These are phyloP conservation scores for Anthophora plumipes DNA, from an alignment of 2,888 invertebrate species.

Conservation along the genomic window DNA sequence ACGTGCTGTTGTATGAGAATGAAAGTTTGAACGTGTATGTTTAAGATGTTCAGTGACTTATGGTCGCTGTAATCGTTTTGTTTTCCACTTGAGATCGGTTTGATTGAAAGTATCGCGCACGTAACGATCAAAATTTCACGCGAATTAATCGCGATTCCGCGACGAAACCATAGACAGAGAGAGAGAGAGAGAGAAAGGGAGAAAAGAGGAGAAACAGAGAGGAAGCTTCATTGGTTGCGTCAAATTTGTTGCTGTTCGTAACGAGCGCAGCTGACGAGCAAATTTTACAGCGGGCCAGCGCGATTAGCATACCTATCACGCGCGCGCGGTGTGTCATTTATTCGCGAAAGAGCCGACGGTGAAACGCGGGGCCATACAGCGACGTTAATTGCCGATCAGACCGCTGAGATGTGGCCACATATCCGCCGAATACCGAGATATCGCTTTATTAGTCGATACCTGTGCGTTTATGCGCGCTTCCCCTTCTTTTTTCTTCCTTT, in stretches of 20 bases:
- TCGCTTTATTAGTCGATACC: conserved; percentile 61
- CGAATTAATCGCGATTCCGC: not conserved
- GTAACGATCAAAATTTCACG: not conserved
- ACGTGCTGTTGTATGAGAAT: not conserved
- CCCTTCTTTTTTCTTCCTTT: not conserved
- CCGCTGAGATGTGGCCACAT: conserved; percentile 60
- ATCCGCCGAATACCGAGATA: conserved; percentile 47
- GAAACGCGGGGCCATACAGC: conserved; percentile 51
- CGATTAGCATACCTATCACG: conserved; percentile 74
- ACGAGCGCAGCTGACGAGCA: conserved; percentile 69
- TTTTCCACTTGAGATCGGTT: not conserved
- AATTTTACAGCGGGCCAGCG: conserved; percentile 54
- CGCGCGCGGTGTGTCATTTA: conserved; percentile 63
- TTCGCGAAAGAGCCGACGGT: conserved; percentile 58
- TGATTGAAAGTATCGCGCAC: not conserved
- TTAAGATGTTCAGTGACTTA: too few relatives aligned
- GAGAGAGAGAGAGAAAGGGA: not conserved
- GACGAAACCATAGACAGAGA: not conserved
- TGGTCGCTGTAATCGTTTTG: not conserved
- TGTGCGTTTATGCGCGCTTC: conserved; percentile 23
- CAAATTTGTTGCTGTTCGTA: conserved; percentile 67
- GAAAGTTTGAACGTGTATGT: too few relatives aligned
- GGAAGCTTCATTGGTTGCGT: conserved; percentile 43
- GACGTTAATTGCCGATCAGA: conserved; percentile 65
- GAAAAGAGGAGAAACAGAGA: not conserved